Percentiles rank a stretch among this genome's conserved stretches.
Evolutionary conservation across 2,113 vertebrate species (phyloP).

Genomic region (Anguilla rostrata): DNA sequence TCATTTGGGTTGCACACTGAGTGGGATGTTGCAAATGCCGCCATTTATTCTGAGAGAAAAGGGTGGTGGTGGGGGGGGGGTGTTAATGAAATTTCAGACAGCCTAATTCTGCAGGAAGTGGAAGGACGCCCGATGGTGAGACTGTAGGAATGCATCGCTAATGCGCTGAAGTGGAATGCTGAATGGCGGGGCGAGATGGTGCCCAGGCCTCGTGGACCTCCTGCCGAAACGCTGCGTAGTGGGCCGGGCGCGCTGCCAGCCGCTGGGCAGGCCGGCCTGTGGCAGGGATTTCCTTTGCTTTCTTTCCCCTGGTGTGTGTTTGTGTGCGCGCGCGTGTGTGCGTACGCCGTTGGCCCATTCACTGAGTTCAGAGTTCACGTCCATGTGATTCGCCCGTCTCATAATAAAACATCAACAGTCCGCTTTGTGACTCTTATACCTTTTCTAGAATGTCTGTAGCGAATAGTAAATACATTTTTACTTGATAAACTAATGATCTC

Average conservation of each 20-base stretch:
- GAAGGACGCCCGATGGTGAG: slow-evolving; percentile 3
- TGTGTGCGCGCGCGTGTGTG: background rate
- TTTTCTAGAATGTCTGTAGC: background rate
- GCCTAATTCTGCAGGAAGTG: slow-evolving; percentile 22
- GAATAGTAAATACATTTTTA: background rate
- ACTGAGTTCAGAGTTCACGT: background rate
- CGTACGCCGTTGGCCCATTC: too few relatives aligned
- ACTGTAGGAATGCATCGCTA: slow-evolving; percentile 27
- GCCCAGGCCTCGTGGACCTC: background rate
- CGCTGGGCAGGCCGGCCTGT: slow-evolving; percentile 1
- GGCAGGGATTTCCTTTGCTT: slow-evolving; percentile 1
- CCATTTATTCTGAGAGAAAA: background rate
- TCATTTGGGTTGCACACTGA: background rate
- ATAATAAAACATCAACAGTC: background rate
- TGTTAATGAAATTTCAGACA: background rate
- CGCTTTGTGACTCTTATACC: background rate
- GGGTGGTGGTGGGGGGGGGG: too few relatives aligned
- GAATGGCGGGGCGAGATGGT: background rate
- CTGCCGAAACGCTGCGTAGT: slow-evolving; percentile 19
- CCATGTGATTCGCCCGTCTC: too few relatives aligned
- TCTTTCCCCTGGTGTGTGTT: slow-evolving; percentile 7
- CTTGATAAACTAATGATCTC: background rate
- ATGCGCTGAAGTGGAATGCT: slow-evolving; percentile 21
- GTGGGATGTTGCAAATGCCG: background rate
- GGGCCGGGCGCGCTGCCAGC: slow-evolving; percentile 16